Evolutionary conservation across 2,888 invertebrate genomes (phyloP), one percentile per base, ranked within the genome.

Genomic region (Creontiades dilutus): DNA sequence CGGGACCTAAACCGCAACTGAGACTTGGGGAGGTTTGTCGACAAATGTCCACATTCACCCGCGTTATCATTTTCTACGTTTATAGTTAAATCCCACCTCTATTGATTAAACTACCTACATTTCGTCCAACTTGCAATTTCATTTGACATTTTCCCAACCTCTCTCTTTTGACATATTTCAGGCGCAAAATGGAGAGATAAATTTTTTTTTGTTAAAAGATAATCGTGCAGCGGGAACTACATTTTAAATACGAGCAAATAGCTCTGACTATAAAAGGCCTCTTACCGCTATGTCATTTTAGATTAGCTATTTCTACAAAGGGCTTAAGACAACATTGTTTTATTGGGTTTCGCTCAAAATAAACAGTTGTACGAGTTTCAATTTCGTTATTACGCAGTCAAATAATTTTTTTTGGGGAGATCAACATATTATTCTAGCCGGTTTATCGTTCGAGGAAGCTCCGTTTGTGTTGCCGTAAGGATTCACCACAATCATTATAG

Each of bases 21-120:
- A 68, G 23, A 23, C 68, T 61, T 19, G 68, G 57, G 57, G 0
- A 23, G 13, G 11, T 23, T 23, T 23, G 23, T 23, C 68, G 68
- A 68, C 23, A 23, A 68, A 23, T 61, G 27, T 47, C 37, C 37
- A 37, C 37, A 37, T 4, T 4, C 37, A 37, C n/a, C 78, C 78
- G 5, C 78, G 37, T 78, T 78, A 78, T 78, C 78, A 78, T 16
- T 19, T 57, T 57, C n/a, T n/a, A 5, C 27, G 23, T 68, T 76
- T 28, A 76, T 76, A 76, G 76, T 78, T 23, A 5, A 23, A 68
- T 16, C 37, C n/a, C 78, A 78, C 46, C 46, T 78, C 78, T 78
- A 46, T 78, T 19, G 46, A 37, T 46, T 2, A 37, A 2, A 37
- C 7, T 27, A 76, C 76, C 28, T 37, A 46, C 47, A 46, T n/a